These are phyloP conservation scores for Bradypodion pumilum DNA, from an alignment of 2,797 vertebrate species.

Conservation along the genomic window DNA sequence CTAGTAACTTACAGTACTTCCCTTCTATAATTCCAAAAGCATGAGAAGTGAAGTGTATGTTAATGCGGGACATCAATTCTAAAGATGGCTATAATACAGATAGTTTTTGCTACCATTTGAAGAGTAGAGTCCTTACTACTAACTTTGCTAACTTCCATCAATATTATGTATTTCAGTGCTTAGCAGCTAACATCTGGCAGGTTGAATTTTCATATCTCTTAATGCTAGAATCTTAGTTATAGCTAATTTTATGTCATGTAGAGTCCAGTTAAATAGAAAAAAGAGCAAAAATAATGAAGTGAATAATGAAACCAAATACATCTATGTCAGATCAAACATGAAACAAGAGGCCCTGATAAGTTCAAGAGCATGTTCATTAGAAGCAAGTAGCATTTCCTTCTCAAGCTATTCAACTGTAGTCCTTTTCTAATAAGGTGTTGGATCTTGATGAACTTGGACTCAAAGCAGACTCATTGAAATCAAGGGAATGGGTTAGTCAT, in stretches of 20 bases:
- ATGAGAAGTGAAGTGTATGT: background rate
- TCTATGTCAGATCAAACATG: background rate
- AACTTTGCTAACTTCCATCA: background rate
- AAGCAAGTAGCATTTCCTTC: background rate
- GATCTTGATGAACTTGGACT: background rate
- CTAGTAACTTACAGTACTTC: background rate
- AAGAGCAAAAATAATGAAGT: background rate
- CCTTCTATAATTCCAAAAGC: background rate
- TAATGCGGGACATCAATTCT: background rate
- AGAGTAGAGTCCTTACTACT: background rate
- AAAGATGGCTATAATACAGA: background rate
- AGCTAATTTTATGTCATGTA: conserved; percentile 6
- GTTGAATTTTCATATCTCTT: background rate
- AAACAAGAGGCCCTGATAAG: background rate
- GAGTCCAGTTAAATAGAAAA: background rate
- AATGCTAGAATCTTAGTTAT: background rate
- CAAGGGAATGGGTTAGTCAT: background rate
- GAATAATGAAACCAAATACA: background rate
- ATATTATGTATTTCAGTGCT: background rate
- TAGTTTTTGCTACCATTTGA: background rate
- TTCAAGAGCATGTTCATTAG: background rate
- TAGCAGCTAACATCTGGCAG: background rate
- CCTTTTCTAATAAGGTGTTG: background rate
- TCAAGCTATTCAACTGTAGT: background rate
- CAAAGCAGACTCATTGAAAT: background rate